phyloP scores from a whole-genome alignment of 2,113 vertebrate species.

The Puma concolor region DNA sequence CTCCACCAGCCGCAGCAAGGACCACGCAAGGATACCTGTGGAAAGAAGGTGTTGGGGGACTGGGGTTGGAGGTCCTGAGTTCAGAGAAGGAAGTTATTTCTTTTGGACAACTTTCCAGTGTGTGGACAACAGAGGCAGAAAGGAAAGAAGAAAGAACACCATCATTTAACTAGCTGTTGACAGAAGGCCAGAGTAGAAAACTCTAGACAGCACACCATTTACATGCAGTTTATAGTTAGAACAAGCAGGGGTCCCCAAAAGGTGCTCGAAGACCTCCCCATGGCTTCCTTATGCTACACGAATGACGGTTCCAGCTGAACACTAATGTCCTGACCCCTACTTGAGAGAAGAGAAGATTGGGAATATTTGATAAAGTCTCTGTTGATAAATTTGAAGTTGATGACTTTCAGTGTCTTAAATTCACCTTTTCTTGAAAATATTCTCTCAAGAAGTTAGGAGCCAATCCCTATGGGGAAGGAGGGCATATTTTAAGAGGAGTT shows the following conservation, averaged over 20 bases:
- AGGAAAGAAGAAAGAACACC: not conserved
- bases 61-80: not conserved
- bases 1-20: not conserved
- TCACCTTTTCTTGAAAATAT: not conserved
- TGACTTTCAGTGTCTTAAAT: not conserved
- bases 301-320: not conserved
- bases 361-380: not conserved
- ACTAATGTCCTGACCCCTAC: not conserved
- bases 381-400: not conserved
- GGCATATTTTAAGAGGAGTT: not conserved
- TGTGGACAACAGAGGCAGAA: not conserved
- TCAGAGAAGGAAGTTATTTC: not conserved
- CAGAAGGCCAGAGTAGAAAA: fast-evolving
- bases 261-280: not conserved
- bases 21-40: no score
- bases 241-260: not conserved
- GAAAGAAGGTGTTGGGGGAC: not conserved
- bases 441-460: constrained; percentile 24
- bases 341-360: not conserved
- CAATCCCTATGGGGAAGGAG: not conserved
- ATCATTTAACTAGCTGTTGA: no score
- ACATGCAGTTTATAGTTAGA: fast-evolving
- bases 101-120: not conserved
- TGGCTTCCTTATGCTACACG: fast-evolving
- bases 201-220: not conserved